Base-by-base conservation (phyloP, 2,113 vertebrate genomes). In the Australoheros scitulus region DNA sequence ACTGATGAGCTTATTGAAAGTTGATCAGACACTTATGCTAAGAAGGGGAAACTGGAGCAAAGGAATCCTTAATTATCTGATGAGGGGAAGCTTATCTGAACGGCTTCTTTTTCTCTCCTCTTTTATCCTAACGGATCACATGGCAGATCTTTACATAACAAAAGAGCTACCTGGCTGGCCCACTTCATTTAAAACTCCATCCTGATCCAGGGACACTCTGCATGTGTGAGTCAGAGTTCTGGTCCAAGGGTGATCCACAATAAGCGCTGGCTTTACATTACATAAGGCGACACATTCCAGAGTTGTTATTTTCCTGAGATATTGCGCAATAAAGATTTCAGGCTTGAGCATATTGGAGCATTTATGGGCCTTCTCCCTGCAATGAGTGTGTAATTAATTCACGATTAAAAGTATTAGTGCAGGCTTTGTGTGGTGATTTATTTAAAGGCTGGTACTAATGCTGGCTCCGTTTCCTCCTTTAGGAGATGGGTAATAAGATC, bases 11-110 rank as follows among this genome's bases (percentile, higher is more conserved):
- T 90, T 94, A 95, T 94, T 95, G 96, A 96, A 94, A 96, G 94
- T 93, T 94, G 95, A 96, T 95, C 94, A 95, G 94, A 93, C 89
- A 88, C 91, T 93, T 90, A 94, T 95, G 95, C 93, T 94, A 96
- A 96, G 93, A 87, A 96, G 94, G 91, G 87, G 94, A 94, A 94
- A 94, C 88, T 92, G 95, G 95, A 95, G 94, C 92, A 91, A 96
- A 96, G 94, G 94, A 93, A 93, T 95, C 93, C 91, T 85, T 92
- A 93, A 93, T 89, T 78, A 92, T 92, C 96, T 95, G 96, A 96
- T 95, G 92, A 95, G 93, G 91, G 91, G 92, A 91, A 95, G 94
- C 94, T 96, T 96, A 96, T 96, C 97, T 94, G 94, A 94, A 95
- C 92, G 92, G 90, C 90, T 92, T 95, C 93, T 95, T 95, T 94